phyloP scores from a whole-genome alignment of 2,113 vertebrate species.

The Macquaria ambigua region DNA sequence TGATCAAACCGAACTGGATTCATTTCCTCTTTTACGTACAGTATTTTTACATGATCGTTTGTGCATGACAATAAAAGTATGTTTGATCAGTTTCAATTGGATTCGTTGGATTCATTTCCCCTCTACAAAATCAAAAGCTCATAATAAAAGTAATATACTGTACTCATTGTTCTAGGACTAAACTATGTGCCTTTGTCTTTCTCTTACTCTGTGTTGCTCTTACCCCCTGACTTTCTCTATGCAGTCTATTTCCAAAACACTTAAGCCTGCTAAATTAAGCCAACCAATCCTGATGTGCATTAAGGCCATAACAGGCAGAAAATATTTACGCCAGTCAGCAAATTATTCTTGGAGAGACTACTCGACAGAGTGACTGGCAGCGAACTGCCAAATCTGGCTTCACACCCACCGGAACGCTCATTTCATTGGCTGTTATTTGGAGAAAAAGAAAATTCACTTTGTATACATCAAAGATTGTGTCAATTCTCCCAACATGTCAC shows the following conservation, averaged over 20 bases:
- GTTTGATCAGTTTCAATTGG: constrained; percentile 46
- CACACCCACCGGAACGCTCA: background rate
- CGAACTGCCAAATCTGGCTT: constrained; percentile 26
- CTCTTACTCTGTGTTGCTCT: background rate
- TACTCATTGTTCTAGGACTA: constrained; percentile 4
- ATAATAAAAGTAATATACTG: constrained; percentile 47
- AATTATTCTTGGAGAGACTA: constrained; percentile 39
- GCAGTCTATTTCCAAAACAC: constrained; percentile 41
- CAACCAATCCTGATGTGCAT: constrained; percentile 38
- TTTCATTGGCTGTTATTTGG: constrained; percentile 33
- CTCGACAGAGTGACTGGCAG: constrained; percentile 18
- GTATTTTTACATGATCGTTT: constrained; percentile 7
- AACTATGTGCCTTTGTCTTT: constrained; percentile 8
- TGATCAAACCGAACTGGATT: constrained; percentile 42
- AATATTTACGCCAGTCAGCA: constrained; percentile 56
- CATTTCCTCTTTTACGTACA: constrained; percentile 5
- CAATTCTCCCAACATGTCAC: constrained; percentile 26
- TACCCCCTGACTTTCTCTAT: background rate
- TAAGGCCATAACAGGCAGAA: constrained; percentile 45
- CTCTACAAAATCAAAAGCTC: constrained; percentile 28
- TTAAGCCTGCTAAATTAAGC: constrained; percentile 51
- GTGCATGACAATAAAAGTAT: constrained; percentile 29
- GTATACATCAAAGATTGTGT: constrained; percentile 24
- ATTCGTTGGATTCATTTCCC: constrained; percentile 50
- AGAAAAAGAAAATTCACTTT: constrained; percentile 12